Conservation (phyloP, 2,888 invertebrate genomes). For the Zele albiditarsus region DNA sequence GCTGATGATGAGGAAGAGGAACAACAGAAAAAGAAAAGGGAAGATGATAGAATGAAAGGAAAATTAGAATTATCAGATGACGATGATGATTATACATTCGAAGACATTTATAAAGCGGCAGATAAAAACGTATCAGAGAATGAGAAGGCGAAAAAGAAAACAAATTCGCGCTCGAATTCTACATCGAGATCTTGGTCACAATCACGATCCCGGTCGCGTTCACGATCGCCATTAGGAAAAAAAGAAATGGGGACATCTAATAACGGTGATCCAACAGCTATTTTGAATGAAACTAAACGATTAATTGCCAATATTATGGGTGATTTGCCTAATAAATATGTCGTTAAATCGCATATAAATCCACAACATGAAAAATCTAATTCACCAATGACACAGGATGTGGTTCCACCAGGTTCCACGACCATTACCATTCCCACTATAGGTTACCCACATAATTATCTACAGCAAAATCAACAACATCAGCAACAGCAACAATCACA, state of each 20-base stretch:
- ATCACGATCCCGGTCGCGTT: conserved; percentile 62
- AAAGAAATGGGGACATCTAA: conserved; percentile 46
- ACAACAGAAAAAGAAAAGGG: conserved; percentile 48
- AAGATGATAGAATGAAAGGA: conserved; percentile 64
- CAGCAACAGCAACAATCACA: conserved; percentile 26
- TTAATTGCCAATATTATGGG: conserved; percentile 80
- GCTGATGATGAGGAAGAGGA: conserved; percentile 67
- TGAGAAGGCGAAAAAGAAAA: conserved; percentile 77
- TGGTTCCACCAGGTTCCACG: conserved; percentile 38
- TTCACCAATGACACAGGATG: conserved; percentile 15
- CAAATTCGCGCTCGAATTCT: conserved; percentile 59
- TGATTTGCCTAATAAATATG: conserved; percentile 73
- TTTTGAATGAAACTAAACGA: conserved; percentile 77
- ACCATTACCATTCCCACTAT: conserved; percentile 36
- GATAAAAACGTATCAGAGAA: conserved; percentile 82
- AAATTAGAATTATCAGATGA: conserved; percentile 79
- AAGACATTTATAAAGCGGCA: conserved; percentile 86
- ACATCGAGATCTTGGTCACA: conserved; percentile 64
- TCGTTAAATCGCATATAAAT: conserved; percentile 61
- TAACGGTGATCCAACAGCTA: conserved; percentile 68
- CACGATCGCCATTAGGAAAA: conserved; percentile 55
- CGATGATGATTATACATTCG: conserved; percentile 88
- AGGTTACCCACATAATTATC: conserved; percentile 46
- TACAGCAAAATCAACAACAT: conserved; percentile 30
- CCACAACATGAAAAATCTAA: conserved; percentile 40